Evolutionary conservation across 2,113 vertebrate genomes (phyloP), one percentile per base, ranked within the genome.

Genomic region (Brachyhypopomus gauderio): DNA sequence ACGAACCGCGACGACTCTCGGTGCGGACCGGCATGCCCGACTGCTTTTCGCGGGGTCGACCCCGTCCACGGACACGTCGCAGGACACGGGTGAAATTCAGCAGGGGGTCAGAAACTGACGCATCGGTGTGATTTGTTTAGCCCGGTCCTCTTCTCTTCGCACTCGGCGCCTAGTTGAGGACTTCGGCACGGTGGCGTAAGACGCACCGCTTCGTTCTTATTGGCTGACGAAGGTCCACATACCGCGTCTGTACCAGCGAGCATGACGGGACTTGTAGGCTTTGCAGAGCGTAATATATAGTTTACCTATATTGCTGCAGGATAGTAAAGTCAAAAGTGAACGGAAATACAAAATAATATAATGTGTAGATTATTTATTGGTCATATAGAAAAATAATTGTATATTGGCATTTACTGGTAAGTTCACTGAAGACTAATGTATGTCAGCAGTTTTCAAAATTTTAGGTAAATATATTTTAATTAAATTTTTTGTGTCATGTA

Each of bases 1-100:
- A 89, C 82, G 88, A 86, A 84, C 88, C 87, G 36, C 88, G 88
- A 90, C 92, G 87, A 89, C 94, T 89, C 88, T 96, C 95, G 27
- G 94, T 96, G 86, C 94, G 94, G 88, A 98, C 96, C 83, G 96
- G 97, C 97, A 98, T 97, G 87, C 90, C 90, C 89, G 90, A 89
- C 84, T 92, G 89, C 88, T 84, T 89, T 30, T 82, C 12, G 89
- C 77, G 79, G 88, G 87, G 11, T 85, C 36, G 78, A 82, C 90
- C 88, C 89, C 87, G 83, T 86, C 87, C 64, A 86, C 84, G 22
- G 30, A 11, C 63, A 58, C 38, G 71, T 67, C 56, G 70, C 77
- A 20, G 67, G 38, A 45, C 80, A 45, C 82, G 52, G 72, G 59
- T 72, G 48, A 3, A 62, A 78, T 23, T 45, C 74, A 81, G 80